Percentiles rank a stretch among this genome's conserved stretches.
These are phyloP conservation scores for Clarias magur DNA, from an alignment of 2,113 vertebrate genomes.

Conservation along the genomic window DNA sequence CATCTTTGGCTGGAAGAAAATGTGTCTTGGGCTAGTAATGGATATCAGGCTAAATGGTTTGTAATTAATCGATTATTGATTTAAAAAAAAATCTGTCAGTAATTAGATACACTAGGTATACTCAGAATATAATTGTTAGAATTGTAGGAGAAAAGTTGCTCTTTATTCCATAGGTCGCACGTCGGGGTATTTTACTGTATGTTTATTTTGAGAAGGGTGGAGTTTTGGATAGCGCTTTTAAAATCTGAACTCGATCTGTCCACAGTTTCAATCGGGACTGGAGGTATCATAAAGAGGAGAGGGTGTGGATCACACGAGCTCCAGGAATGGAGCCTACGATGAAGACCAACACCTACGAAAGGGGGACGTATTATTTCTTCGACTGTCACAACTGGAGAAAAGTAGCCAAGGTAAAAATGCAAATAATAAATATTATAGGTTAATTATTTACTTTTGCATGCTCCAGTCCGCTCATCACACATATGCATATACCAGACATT, in stretches of 20 bases:
- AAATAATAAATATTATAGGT: neutral
- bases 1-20: too few relatives aligned
- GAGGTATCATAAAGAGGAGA: slow-evolving; percentile 99
- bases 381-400: slow-evolving; percentile 99
- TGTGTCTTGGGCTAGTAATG: too few relatives aligned
- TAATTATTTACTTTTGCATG: neutral
- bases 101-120: neutral
- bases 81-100: neutral
- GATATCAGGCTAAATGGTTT: too few relatives aligned
- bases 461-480: neutral
- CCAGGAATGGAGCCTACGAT: slow-evolving; percentile 98
- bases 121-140: neutral
- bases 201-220: neutral
- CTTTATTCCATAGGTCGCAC: neutral
- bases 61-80: too few relatives aligned
- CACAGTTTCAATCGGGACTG: slow-evolving; percentile 96
- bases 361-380: slow-evolving; percentile 99
- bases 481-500: neutral
- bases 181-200: neutral
- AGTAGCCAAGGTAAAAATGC: slow-evolving; percentile 90
- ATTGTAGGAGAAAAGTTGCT: neutral
- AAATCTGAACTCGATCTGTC: neutral
- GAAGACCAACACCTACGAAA: slow-evolving; percentile 98
- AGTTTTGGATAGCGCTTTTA: neutral
- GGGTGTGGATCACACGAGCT: slow-evolving; percentile 98